Conservation (phyloP, 2,888 invertebrate species). For the Trissoscelio sp. region DNA sequence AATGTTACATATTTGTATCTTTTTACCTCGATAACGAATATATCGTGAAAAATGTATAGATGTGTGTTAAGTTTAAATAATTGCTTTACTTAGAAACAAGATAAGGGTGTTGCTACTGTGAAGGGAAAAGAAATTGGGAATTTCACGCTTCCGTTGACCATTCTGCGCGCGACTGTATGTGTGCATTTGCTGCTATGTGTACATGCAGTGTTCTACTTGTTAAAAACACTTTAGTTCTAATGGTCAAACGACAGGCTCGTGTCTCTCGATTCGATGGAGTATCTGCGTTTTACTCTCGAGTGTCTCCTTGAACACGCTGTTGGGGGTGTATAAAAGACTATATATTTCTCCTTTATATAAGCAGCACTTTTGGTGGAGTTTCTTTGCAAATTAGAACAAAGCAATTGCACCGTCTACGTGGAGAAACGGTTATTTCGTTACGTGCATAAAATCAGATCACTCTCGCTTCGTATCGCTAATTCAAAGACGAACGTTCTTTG, state of each 20-base stretch:
- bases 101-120: slow-evolving; percentile 51
- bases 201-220: slow-evolving; percentile 36
- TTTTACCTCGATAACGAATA: neutral
- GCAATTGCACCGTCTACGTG: too few relatives aligned
- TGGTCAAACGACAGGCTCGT: slow-evolving; percentile 69
- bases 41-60: slow-evolving; percentile 51
- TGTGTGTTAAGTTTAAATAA: too few relatives aligned
- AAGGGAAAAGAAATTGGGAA: slow-evolving; percentile 81
- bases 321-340: neutral
- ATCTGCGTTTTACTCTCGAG: slow-evolving; percentile 17
- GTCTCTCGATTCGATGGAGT: slow-evolving; percentile 67
- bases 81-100: too few relatives aligned
- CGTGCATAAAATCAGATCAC: slow-evolving; percentile 4
- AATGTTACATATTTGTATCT: too few relatives aligned
- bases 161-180: slow-evolving; percentile 64
- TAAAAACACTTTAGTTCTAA: slow-evolving; percentile 69
- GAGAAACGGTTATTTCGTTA: neutral
- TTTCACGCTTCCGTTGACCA: slow-evolving; percentile 82
- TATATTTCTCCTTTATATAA: neutral
- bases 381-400: neutral
- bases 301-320: neutral
- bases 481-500: neutral
- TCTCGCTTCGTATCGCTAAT: neutral
- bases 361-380: neutral
- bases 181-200: slow-evolving; percentile 20